Evolutionary conservation across 2,888 invertebrate species (phyloP).

Genomic region (Spilarctia lutea): DNA sequence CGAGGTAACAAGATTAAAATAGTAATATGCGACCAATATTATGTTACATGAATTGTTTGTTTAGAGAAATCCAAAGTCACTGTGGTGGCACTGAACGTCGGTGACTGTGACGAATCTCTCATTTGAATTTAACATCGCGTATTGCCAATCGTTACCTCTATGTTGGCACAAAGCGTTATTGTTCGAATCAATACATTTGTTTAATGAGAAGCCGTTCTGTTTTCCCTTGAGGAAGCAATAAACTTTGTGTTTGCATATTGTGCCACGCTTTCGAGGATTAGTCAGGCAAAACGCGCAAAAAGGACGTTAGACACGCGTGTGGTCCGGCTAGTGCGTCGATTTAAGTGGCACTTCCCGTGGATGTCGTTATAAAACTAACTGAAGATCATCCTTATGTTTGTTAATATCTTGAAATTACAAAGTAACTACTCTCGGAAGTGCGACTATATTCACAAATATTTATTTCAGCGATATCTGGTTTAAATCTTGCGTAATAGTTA

Average conservation of each 20-base stretch:
- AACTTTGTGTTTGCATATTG: slow-evolving; percentile 18
- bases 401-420: too few species aligned
- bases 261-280: slow-evolving; percentile 19
- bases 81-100: slow-evolving; percentile 32
- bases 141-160: slow-evolving; percentile 58
- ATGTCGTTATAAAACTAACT: slow-evolving; percentile 5
- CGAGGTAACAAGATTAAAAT: not conserved
- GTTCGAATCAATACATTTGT: slow-evolving; percentile 41
- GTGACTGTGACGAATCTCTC: slow-evolving; percentile 64
- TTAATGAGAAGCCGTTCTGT: slow-evolving; percentile 25
- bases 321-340: slow-evolving; percentile 2
- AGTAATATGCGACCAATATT: not conserved
- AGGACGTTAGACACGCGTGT: slow-evolving; percentile 20
- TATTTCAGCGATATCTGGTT: not conserved
- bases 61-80: slow-evolving; percentile 20
- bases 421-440: not conserved
- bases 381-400: not conserved
- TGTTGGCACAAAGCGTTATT: slow-evolving; percentile 31
- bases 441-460: not conserved
- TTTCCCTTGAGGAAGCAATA: slow-evolving; percentile 36
- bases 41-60: not conserved
- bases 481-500: not conserved
- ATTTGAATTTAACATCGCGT: slow-evolving; percentile 65
- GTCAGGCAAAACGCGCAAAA: slow-evolving; percentile 18
- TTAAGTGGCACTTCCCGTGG: slow-evolving; percentile 9